These are phyloP conservation scores for Zygothrica quintamaculata DNA, from an alignment of 2,888 invertebrate genomes.

Conservation along the genomic window DNA sequence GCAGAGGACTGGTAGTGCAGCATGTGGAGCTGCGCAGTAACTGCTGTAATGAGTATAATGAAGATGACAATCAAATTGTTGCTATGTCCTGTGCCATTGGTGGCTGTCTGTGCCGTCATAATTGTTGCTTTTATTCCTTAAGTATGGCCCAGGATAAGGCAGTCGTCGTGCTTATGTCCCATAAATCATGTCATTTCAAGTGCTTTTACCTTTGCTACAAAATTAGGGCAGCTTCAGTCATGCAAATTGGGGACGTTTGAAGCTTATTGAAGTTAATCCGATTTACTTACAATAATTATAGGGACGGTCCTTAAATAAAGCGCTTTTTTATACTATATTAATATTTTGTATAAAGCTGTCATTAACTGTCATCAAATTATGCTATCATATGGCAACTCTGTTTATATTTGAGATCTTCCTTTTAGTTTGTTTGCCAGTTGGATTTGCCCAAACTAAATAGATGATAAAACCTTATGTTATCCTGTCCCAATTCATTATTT, in stretches of 20 bases:
- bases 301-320: not conserved
- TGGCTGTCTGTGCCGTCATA: no score
- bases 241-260: constrained; percentile 14
- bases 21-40: not conserved
- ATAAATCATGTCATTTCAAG: constrained; percentile 40
- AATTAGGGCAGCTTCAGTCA: constrained; percentile 6
- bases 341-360: no score
- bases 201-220: not conserved
- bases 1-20: not conserved
- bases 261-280: constrained; percentile 4
- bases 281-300: not conserved
- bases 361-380: not conserved
- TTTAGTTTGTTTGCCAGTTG: no score
- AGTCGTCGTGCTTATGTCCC: constrained; percentile 27
- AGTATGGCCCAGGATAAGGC: not conserved
- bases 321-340: no score
- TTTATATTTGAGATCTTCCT: no score
- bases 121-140: constrained; percentile 40
- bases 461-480: no score
- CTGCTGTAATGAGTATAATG: constrained; percentile 57
- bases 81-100: constrained; percentile 24
- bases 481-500: no score
- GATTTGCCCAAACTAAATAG: no score
- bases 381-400: not conserved
- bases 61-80: constrained; percentile 60